These are phyloP conservation scores for Loxodonta africana DNA, from an alignment of 2,113 vertebrate genomes.

Conservation along the genomic window DNA sequence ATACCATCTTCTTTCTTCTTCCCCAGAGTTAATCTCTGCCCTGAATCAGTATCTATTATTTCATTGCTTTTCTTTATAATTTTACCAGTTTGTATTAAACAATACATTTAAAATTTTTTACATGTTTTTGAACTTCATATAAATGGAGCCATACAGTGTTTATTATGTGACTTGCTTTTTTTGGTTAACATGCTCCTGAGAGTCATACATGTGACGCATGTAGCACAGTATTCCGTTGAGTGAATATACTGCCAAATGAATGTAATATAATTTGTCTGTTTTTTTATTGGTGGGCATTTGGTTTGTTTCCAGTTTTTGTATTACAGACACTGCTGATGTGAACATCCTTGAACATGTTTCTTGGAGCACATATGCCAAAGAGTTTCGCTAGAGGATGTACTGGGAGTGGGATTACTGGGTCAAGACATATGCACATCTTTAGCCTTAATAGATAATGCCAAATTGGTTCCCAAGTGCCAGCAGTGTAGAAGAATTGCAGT, in stretches of 20 bases:
- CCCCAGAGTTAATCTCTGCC: conserved; percentile 20
- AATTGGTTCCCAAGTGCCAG: background rate
- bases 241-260: background rate
- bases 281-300: background rate
- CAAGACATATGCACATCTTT: background rate
- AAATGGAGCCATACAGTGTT: background rate
- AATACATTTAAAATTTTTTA: background rate
- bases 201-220: background rate
- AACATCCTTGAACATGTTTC: background rate
- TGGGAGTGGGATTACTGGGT: background rate
- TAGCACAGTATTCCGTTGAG: background rate
- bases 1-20: background rate
- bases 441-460: background rate
- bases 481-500: background rate
- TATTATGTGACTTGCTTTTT: conserved; percentile 40
- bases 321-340: background rate
- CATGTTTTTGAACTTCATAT: background rate
- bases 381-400: background rate
- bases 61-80: conserved; percentile 3
- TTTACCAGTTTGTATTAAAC: background rate
- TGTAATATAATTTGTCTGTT: background rate
- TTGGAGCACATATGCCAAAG: background rate
- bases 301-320: background rate
- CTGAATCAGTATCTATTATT: background rate
- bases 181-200: background rate